A percentile compares a stretch with the other conserved stretches of the same genome.
Conservation (phyloP, 2,888 invertebrate genomes). For the Caenorhabditis wallacei region DNA sequence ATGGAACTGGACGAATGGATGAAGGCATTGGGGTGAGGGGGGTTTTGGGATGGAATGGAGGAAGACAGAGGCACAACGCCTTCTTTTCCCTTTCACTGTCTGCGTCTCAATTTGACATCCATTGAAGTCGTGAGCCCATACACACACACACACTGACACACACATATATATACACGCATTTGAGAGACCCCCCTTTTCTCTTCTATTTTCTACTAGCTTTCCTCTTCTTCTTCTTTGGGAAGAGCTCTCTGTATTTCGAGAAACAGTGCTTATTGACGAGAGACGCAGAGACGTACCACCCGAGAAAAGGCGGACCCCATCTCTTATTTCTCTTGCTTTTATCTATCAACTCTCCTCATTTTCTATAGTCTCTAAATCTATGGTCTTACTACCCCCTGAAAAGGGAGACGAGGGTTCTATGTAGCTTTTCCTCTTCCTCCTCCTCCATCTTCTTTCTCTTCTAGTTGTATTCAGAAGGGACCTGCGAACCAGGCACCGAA, state of each 20-base stretch:
- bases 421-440: constrained; percentile 36
- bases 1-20: constrained; percentile 25
- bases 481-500: constrained; percentile 23
- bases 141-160: constrained; percentile 12
- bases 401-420: constrained; percentile 16
- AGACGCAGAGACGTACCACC: constrained; percentile 54
- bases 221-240: constrained; percentile 14
- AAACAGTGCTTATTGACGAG: constrained; percentile 2
- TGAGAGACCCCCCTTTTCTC: constrained; percentile 3
- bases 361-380: constrained; percentile 15
- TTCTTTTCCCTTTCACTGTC: constrained; percentile 34
- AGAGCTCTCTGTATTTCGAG: constrained; percentile 31
- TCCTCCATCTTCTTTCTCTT: constrained; percentile 3
- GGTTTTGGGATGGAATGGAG: constrained; percentile 12
- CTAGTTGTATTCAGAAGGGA: constrained; percentile 34
- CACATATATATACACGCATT: no score
- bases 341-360: constrained; percentile 17
- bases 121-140: constrained; percentile 18
- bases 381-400: constrained; percentile 30
- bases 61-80: constrained; percentile 36
- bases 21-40: constrained; percentile 35
- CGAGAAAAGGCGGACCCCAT: constrained; percentile 38
- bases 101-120: constrained; percentile 29
- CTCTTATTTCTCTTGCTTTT: constrained; percentile 39
- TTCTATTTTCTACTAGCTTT: constrained; percentile 23